Percentiles rank a stretch among this genome's conserved stretches.
phyloP scores from a whole-genome alignment of 2,113 vertebrate genomes.

The Cyanoramphus novaezelandiae region DNA sequence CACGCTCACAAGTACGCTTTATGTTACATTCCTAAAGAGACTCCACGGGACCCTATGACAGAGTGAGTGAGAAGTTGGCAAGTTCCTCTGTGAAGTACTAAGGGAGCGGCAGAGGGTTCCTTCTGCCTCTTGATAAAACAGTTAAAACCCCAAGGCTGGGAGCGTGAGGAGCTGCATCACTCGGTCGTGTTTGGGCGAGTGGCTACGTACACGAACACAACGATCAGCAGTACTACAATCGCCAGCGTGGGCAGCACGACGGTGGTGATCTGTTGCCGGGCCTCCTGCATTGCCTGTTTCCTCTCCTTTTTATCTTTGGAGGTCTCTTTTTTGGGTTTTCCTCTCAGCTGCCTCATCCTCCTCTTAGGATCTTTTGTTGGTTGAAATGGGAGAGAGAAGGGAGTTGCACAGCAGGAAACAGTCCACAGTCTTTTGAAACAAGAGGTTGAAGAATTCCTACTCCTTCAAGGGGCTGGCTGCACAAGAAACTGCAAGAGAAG shows the following conservation, averaged over 20 bases:
- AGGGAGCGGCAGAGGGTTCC: constrained; percentile 17
- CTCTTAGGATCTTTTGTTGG: not conserved
- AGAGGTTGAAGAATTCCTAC: not conserved
- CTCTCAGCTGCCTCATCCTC: constrained; percentile 96
- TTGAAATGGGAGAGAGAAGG: not conserved
- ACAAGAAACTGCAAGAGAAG: constrained; percentile 20
- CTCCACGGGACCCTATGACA: constrained; percentile 48
- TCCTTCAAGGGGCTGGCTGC: not conserved
- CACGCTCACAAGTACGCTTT: constrained; percentile 65
- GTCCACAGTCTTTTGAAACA: not conserved
- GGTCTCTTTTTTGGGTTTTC: constrained; percentile 95
- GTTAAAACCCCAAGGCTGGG: not conserved
- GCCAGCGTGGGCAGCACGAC: constrained; percentile 91
- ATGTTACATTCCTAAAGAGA: constrained; percentile 70
- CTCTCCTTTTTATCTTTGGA: constrained; percentile 97
- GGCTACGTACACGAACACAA: constrained; percentile 93
- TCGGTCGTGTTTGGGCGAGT: constrained; percentile 87
- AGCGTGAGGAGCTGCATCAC: constrained; percentile 66
- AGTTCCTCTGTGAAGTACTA: constrained; percentile 20
- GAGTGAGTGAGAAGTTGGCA: constrained; percentile 53
- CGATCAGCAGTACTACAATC: constrained; percentile 87
- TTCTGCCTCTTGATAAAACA: constrained; percentile 49
- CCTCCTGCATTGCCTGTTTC: constrained; percentile 96
- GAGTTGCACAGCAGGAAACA: not conserved
- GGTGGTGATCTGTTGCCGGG: constrained; percentile 90